Evolutionary conservation across 1,140 invertebrate genomes (phyloP).

Genomic region (Pogonomyrmex barbatus): DNA sequence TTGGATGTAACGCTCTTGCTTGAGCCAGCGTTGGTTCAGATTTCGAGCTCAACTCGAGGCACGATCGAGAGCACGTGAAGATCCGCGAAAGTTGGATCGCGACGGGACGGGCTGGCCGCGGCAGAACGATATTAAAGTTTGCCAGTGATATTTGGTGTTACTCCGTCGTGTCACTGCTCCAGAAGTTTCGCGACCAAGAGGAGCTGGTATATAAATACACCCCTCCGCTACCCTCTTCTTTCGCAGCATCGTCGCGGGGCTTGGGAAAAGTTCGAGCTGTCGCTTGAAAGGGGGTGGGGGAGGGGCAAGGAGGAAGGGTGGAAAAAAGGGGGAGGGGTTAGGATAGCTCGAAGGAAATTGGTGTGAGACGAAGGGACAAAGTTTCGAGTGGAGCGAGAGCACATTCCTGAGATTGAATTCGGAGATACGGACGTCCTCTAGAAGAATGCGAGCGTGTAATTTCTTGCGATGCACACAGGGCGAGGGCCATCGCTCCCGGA

Average conservation of each 20-base stretch:
- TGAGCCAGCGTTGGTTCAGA: background rate
- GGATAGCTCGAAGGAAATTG: background rate
- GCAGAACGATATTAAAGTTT: conserved; percentile 64
- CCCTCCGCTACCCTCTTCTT: background rate
- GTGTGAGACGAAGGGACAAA: conserved; percentile 49
- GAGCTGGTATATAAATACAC: conserved; percentile 67
- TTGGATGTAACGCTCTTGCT: background rate
- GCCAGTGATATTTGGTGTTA: conserved; percentile 45
- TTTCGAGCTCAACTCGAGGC: conserved; percentile 6
- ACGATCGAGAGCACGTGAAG: conserved; percentile 20
- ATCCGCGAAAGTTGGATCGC: conserved; percentile 45
- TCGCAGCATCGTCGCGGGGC: conserved; percentile 29
- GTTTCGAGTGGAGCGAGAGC: conserved; percentile 53
- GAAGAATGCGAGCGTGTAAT: conserved; percentile 67
- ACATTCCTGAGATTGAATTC: conserved; percentile 71
- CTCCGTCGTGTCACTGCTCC: background rate
- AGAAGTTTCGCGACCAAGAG: conserved; percentile 42
- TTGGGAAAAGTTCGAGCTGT: conserved; percentile 53
- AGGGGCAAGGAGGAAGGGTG: background rate
- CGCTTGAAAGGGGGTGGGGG: background rate
- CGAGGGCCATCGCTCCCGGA: background rate
- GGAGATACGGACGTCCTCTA: conserved; percentile 40
- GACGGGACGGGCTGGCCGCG: conserved; percentile 16
- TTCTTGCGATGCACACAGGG: conserved; percentile 49
- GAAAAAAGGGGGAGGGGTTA: background rate